Base-by-base conservation (phyloP, 1,140 invertebrate genomes). In the Arion vulgaris region DNA sequence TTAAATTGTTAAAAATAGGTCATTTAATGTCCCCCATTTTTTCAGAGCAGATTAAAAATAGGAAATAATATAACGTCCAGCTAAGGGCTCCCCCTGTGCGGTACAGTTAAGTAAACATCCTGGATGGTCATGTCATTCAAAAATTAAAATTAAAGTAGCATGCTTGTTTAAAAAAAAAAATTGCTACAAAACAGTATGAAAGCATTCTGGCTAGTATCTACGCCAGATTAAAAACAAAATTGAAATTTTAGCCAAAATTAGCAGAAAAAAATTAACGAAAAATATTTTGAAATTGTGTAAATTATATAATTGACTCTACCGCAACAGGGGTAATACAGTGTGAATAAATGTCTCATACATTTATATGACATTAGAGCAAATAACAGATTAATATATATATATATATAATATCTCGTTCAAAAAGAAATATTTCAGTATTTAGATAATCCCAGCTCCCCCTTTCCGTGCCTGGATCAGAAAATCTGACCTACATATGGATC, bases 121-220 rank as follows among this genome's bases (percentile, higher is more conserved):
- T 71, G 78, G 78, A 80, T 71, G 78, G 78, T 80, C 78, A 80
- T 80, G 78, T 80, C 78, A 80, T 71, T 71, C 26, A 69, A 39
- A 19, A 66, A 66, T 4, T 2, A 28, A 76, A 72, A 72, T 41
- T 41, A 41, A 75, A 49, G 9, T 19, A 9, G 28, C 45, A 75
- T 49, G 73, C 39, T 2, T 28, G 73, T 51, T 45, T 51, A 5
- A 0, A 28, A 15, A n/a, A 57, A 57, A 15, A 57, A 15, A 5
- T 57, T 9, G 26, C 53, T 57, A 57, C 26, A 57, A 57, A 23
- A 57, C 15, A 57, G 53, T 57, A 57, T 19, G 23, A 19, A 57
- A 57, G 41, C 41, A 45, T 15, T 45, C 41, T 45, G 41, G 41
- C 41, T 45, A 45, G 41, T n/a, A n/a, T n/a, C 41, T 45, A 45